Evolutionary conservation across 30 jellyfish, hydroid and myxozoan genomes (phyloP).

Genomic region (Cassiopea andromeda): DNA sequence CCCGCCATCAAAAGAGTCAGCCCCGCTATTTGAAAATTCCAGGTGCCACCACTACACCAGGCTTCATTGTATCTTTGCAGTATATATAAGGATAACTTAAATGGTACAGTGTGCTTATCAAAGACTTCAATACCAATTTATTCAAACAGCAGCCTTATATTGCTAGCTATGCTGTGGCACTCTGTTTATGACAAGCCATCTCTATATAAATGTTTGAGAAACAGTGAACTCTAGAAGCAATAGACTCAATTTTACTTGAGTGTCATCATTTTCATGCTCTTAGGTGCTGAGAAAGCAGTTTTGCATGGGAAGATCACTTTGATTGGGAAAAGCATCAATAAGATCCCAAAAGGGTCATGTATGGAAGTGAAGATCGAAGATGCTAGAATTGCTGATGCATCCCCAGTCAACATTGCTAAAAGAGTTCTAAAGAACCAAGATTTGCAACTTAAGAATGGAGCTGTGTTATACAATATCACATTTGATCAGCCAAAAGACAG

Average conservation of each 20-base stretch:
- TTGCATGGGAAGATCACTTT: slow-evolving; percentile 51
- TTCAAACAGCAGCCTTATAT: no score
- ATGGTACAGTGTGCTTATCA: no score
- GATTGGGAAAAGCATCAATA: not conserved
- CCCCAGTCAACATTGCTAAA: slow-evolving; percentile 28
- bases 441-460: slow-evolving; percentile 13
- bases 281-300: slow-evolving; percentile 21
- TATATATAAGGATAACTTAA: no score
- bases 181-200: no score
- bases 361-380: slow-evolving; percentile 38
- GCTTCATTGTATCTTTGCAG: no score
- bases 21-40: no score
- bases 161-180: no score
- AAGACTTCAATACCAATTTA: no score
- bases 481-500: slow-evolving; percentile 22
- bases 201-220: no score
- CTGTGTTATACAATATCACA: slow-evolving; percentile 30
- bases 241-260: no score
- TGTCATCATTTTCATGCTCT: not conserved
- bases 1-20: no score
- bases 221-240: not conserved
- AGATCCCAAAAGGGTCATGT: slow-evolving; percentile 44
- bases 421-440: slow-evolving; percentile 15
- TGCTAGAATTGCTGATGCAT: slow-evolving; percentile 52
- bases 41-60: no score